Percentiles rank a stretch among this genome's conserved stretches.
phyloP scores from a whole-genome alignment of 2,797 vertebrate genomes.

The Neoniphon sammara region DNA sequence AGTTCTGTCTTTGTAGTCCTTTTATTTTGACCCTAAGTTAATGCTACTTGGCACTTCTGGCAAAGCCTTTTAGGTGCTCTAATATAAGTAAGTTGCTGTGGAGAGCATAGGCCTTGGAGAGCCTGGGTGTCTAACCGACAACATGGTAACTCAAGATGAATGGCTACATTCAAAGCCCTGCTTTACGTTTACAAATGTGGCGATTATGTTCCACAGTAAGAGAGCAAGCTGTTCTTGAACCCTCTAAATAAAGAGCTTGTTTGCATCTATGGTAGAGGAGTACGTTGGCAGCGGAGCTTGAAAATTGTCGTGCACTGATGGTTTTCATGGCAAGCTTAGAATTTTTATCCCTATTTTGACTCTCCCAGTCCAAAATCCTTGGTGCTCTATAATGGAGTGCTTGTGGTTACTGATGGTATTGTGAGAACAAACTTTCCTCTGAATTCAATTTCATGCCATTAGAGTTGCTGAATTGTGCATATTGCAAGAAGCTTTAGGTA shows the following conservation, averaged over 20 bases:
- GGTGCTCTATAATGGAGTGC: conserved; percentile 38
- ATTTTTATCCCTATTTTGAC: conserved; percentile 42
- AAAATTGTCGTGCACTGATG: conserved; percentile 41
- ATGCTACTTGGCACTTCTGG: conserved; percentile 64
- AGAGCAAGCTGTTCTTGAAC: conserved; percentile 78
- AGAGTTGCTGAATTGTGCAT: conserved; percentile 35
- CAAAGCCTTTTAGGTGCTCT: conserved; percentile 59
- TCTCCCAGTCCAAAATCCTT: conserved; percentile 32
- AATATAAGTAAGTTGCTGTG: conserved; percentile 55
- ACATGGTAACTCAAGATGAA: conserved; percentile 70
- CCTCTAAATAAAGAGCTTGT: conserved; percentile 60
- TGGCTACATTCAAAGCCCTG: conserved; percentile 66
- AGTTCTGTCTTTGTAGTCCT: conserved; percentile 49
- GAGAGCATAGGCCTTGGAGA: conserved; percentile 66
- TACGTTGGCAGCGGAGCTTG: conserved; percentile 54
- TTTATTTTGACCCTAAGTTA: conserved; percentile 60
- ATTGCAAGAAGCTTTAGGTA: conserved; percentile 22
- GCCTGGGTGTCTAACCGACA: conserved; percentile 65
- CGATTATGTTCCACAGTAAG: conserved; percentile 72
- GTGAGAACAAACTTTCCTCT: conserved; percentile 51
- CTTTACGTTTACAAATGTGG: conserved; percentile 71
- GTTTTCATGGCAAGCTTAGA: conserved; percentile 43
- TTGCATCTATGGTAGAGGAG: conserved; percentile 38
- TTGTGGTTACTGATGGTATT: conserved; percentile 34
- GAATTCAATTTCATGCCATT: conserved; percentile 36